Evolutionary conservation across 2,888 invertebrate genomes (phyloP), one percentile per base, ranked within the genome.

Genomic region (Caenorhabditis drosophilae): DNA sequence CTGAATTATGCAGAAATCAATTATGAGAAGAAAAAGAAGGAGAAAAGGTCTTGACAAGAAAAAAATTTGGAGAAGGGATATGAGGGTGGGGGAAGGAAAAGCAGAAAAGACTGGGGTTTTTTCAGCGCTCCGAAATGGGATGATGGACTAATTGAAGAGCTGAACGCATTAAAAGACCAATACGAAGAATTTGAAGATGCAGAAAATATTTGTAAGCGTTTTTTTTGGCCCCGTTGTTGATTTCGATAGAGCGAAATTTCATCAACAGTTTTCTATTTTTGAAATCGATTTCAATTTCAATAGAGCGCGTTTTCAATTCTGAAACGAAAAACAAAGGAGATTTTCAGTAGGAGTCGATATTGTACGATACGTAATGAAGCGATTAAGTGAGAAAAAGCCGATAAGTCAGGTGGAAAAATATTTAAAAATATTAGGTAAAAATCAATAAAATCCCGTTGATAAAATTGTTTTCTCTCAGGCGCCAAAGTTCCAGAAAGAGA

Each of bases 1-100:
- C 38, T 76, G 42, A 59, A 66, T 11, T 69, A 71, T 49, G 44
- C 52, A 26, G 74, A 67, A 27, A 38, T 71, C 12, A 38, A 42
- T 0, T 75, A 73, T 40, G 66, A 70, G 49, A 75, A 67, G 35
- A 69, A 61, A 40, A 63, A 49, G 36, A 64, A 64, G 23, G 50
- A 59, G 46, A 63, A 42, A 23, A 56, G 46, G 36, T 45, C n/a
- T n/a, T n/a, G n/a, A n/a, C n/a, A n/a, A n/a, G n/a, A n/a, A n/a
- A n/a, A n/a, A n/a, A n/a, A n/a, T n/a, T n/a, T 64, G 42, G 20
- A 2, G 20, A 25, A 12, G 22, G 6, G 7, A 12, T 36, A 15
- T 48, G 34, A 31, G 15, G 20, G 4, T 22, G 11, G 6, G 6
- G 18, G 20, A 22, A 25, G 18, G 4, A 44, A n/a, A n/a, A n/a